These are phyloP conservation scores for Rhaphigaster nebulosa DNA, from an alignment of 2,888 invertebrate species.

Conservation along the genomic window DNA sequence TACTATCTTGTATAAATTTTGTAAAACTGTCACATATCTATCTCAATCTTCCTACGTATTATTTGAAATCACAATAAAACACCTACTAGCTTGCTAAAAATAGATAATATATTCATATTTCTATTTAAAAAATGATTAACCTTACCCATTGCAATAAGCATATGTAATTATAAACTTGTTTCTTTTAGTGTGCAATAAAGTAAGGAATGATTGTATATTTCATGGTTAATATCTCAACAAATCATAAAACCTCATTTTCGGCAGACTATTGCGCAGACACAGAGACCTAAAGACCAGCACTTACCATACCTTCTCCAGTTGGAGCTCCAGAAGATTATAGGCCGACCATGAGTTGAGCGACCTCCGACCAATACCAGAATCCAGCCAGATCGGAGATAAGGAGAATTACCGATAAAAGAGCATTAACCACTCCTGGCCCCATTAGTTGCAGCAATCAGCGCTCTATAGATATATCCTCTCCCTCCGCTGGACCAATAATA, in stretches of 20 bases:
- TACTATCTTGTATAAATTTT: no score
- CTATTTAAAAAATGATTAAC: no score
- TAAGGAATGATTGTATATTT: no score
- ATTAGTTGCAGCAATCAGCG: constrained; percentile 23
- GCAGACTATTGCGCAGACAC: neutral
- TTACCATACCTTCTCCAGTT: constrained; percentile 21
- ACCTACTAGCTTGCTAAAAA: no score
- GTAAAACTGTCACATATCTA: no score
- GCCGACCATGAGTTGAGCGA: constrained; percentile 8
- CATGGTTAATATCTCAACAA: neutral
- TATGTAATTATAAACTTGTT: no score
- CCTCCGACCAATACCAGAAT: constrained; percentile 45
- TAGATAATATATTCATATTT: no score
- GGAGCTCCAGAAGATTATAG: constrained; percentile 7
- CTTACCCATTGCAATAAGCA: no score
- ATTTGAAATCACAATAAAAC: no score
- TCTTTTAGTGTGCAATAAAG: no score
- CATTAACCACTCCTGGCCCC: constrained; percentile 14
- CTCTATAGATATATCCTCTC: neutral
- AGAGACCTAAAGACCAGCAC: constrained; percentile 36
- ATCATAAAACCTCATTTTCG: neutral
- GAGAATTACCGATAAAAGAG: constrained; percentile 42
- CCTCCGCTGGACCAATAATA: neutral
- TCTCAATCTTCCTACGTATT: no score
- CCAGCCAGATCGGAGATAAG: constrained; percentile 45